Percentiles rank a stretch among this genome's conserved stretches.
Conservation (phyloP, 1,140 invertebrate species). For the Meloidogyne hapla region DNA sequence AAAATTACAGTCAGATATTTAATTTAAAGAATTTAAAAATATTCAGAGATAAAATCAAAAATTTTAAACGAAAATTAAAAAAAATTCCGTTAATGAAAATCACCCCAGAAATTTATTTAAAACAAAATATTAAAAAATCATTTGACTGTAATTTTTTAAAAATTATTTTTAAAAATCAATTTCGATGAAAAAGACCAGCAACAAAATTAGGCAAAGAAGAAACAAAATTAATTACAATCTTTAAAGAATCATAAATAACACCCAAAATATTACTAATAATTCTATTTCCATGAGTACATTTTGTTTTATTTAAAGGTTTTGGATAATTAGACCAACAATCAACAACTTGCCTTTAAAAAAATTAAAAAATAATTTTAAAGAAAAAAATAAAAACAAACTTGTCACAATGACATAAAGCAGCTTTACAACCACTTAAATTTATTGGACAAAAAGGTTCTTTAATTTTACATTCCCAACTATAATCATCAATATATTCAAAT, state of each 20-base stretch:
- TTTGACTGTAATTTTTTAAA: too few species aligned
- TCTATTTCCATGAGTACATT: conserved; percentile 9
- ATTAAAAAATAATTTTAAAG: background rate
- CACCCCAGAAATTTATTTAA: background rate
- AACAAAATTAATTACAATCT: background rate
- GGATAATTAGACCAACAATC: conserved; percentile 17
- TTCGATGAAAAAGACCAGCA: background rate
- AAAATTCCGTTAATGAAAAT: too few species aligned
- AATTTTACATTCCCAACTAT: conserved; percentile 18
- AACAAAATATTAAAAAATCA: background rate
- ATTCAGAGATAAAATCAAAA: too few species aligned
- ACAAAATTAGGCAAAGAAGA: background rate
- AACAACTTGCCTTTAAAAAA: conserved; percentile 17
- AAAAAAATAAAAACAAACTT: background rate
- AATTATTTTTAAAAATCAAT: too few species aligned
- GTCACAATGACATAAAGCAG: conserved; percentile 21
- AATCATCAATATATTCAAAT: conserved; percentile 34
- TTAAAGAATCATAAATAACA: background rate
- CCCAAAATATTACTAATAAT: background rate
- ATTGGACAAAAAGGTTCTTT: background rate
- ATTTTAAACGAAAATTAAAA: too few species aligned
- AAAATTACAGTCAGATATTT: too few species aligned
- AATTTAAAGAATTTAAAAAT: too few species aligned
- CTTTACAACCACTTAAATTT: conserved; percentile 7
- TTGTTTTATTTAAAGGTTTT: background rate